Evolutionary conservation across 2,113 vertebrate genomes (phyloP).

Genomic region (Electrona antarctica): DNA sequence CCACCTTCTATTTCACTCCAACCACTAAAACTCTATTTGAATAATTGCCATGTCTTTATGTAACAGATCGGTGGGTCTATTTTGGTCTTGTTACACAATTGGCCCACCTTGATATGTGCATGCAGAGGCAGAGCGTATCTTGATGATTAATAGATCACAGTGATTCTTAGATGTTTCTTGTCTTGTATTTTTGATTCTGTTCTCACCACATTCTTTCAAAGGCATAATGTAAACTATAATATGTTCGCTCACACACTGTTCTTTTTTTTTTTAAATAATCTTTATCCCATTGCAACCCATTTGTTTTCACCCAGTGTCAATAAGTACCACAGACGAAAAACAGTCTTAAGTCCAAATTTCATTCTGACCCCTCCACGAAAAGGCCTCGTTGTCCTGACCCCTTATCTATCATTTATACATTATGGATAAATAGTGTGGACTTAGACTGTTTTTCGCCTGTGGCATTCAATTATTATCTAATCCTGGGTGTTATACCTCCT

Average conservation of each 20-base stretch:
- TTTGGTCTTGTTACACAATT: slow-evolving; percentile 20
- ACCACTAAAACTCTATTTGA: slow-evolving; percentile 2
- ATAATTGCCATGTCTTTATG: slow-evolving; percentile 34
- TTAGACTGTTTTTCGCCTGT: no score
- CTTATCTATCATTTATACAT: no score
- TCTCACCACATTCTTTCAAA: background rate
- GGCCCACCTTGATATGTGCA: background rate
- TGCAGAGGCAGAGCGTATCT: background rate
- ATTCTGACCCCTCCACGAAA: no score
- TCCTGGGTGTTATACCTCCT: no score
- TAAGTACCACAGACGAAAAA: no score
- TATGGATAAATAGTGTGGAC: no score
- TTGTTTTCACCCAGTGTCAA: no score
- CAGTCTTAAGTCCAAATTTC: no score
- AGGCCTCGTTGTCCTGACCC: no score
- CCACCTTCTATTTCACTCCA: slow-evolving; percentile 7
- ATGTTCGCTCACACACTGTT: slow-evolving; percentile 1
- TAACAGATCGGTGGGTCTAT: slow-evolving; percentile 25
- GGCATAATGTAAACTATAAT: slow-evolving; percentile 11
- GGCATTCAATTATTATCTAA: no score
- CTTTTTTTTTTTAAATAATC: background rate
- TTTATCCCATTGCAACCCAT: no score
- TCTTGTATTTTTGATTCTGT: background rate
- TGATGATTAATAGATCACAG: slow-evolving; percentile 1
- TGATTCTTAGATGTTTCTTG: no score